These are phyloP conservation scores for Thaleichthys pacificus DNA, from an alignment of 2,797 vertebrate genomes.

Conservation along the genomic window DNA sequence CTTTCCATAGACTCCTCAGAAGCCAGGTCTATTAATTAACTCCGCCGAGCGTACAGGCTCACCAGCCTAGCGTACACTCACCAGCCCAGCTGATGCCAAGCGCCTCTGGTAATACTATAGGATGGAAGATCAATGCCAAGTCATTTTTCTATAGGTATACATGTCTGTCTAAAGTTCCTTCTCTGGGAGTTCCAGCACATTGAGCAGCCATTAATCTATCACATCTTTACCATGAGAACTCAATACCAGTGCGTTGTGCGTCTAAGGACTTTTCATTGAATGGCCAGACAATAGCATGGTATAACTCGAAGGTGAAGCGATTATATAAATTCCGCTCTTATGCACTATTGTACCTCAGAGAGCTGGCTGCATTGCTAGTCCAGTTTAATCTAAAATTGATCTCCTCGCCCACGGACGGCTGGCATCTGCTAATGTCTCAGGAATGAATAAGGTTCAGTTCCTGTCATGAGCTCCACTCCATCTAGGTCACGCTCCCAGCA, in stretches of 20 bases:
- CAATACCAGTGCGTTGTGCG: neutral
- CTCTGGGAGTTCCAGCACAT: too few species aligned
- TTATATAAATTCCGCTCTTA: too few species aligned
- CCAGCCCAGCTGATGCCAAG: neutral
- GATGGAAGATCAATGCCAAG: neutral
- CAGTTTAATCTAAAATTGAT: slow-evolving; percentile 12
- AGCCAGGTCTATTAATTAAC: neutral
- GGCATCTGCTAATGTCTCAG: neutral
- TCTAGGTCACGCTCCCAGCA: neutral
- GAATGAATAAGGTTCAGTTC: slow-evolving; percentile 8
- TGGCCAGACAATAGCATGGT: slow-evolving; percentile 6
- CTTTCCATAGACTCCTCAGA: neutral
- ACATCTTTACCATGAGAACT: neutral
- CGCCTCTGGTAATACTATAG: neutral
- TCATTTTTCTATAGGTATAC: too few species aligned
- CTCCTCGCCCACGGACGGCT: neutral
- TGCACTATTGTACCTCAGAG: neutral
- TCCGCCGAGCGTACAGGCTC: neutral
- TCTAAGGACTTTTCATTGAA: neutral
- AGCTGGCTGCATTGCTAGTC: neutral
- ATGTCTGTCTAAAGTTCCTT: neutral
- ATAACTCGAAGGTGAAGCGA: slow-evolving; percentile 11
- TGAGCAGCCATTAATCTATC: too few species aligned
- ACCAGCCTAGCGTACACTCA: neutral
- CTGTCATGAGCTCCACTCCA: neutral